Base-by-base conservation (phyloP, 2,113 vertebrate species). In the Monopterus albus region DNA sequence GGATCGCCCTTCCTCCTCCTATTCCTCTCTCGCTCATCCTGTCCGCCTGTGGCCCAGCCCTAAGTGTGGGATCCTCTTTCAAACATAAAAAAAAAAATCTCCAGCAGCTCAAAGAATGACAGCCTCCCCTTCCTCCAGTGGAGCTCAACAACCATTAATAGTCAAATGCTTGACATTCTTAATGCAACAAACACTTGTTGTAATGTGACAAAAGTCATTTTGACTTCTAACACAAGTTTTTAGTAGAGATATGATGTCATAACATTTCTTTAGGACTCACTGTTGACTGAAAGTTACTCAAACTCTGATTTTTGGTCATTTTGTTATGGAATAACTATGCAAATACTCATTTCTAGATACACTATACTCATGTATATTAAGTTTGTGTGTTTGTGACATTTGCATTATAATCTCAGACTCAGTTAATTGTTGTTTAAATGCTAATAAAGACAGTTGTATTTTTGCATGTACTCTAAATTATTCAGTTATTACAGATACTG, bases 31-130 rank as follows among this genome's bases (percentile, higher is more conserved):
- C 2, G 2, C 23, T 71, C 77, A 21, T 66, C 64, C 75, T 60
- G 67, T 49, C 59, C 55, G 58, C 49, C 18, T 66, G 12, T 53
- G 40, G 75, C 64, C 88, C 83, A 45, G 64, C 85, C 85, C 73
- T 78, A 56, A 2, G 38, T 25, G 5, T 1, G 17, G 42, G 63
- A 59, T 66, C 47, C 60, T 42, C 69, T 6, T 67, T 55, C 55
- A 43, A 66, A 72, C 57, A 57, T 53, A 53, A 53, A 38, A 65
- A 45, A 29, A 31, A 26, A 40, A 60, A 21, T 17, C 7, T 20
- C 47, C 36, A 0, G 9, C 1, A 29, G 45, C 45, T 75, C 50
- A 3, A 13, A 46, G 57, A 26, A 26, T 33, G 36, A 23, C n/a
- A 2, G 4, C 1, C 7, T 2, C 43, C 4, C 3, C 29, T 42